phyloP scores from a whole-genome alignment of 2,888 invertebrate species.

The Rotaria magnacalcarata region DNA sequence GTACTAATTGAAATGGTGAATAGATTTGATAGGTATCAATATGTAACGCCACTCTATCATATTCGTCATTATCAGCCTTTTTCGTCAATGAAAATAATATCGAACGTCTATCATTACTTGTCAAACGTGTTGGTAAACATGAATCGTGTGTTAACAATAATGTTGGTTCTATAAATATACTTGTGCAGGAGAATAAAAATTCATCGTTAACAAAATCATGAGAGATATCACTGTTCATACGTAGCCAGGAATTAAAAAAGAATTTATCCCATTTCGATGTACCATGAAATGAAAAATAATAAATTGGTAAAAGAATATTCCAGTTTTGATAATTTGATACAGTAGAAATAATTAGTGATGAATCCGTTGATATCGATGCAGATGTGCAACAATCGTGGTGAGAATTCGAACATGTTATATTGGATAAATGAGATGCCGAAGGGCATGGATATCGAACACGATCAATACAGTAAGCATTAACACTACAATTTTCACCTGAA shows the following conservation, averaged over 20 bases:
- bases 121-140: constrained; percentile 1
- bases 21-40: constrained; percentile 10
- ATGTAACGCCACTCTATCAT: not conserved
- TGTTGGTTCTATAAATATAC: not conserved
- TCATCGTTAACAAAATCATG: constrained; percentile 8
- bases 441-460: not conserved
- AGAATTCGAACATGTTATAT: not conserved
- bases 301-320: constrained; percentile 5
- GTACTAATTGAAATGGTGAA: constrained; percentile 26
- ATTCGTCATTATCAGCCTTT: not conserved
- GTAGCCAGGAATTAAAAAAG: not conserved
- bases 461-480: not conserved
- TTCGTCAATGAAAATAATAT: not conserved
- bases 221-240: not conserved
- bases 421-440: not conserved
- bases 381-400: constrained; percentile 18
- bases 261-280: constrained; percentile 5
- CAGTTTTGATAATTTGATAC: not conserved
- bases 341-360: not conserved
- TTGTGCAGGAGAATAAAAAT: not conserved
- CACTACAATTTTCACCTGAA: not conserved
- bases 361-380: not conserved
- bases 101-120: not conserved
- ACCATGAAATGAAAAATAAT: constrained; percentile 1
- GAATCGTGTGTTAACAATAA: not conserved